Percentiles rank a stretch among this genome's conserved stretches.
Conservation (phyloP, 2,113 vertebrate genomes). For the Cisticola juncidis region DNA sequence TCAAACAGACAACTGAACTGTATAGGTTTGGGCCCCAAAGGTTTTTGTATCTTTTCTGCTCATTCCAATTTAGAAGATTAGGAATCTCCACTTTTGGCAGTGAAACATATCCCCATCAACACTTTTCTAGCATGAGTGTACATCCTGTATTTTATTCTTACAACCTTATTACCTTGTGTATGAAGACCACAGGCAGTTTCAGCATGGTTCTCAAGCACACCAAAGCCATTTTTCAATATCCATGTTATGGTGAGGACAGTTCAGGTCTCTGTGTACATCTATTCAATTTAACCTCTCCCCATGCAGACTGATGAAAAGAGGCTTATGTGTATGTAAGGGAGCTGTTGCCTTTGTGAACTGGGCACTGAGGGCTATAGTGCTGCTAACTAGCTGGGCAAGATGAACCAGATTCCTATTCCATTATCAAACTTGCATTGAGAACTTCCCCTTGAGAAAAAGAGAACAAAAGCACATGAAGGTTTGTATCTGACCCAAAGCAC, state of each 20-base stretch:
- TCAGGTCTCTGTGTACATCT: background rate
- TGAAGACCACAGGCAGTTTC: background rate
- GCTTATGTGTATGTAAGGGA: background rate
- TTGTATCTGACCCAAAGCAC: background rate
- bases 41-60: background rate
- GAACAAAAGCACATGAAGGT: background rate
- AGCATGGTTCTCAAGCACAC: background rate
- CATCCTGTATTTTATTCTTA: background rate
- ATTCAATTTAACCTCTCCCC: background rate
- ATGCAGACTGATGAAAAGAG: background rate
- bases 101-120: background rate
- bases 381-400: background rate
- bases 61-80: background rate
- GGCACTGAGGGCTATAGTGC: background rate
- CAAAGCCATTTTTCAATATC: background rate
- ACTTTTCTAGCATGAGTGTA: background rate
- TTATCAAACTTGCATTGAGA: background rate
- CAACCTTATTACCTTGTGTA: background rate
- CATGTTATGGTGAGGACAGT: background rate
- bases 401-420: background rate
- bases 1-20: background rate
- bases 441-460: background rate
- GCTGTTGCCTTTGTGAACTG: background rate
- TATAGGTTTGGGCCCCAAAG: background rate
- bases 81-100: background rate